Base-by-base conservation (phyloP, 1,140 invertebrate genomes). In the Medauroidea extradentata region DNA sequence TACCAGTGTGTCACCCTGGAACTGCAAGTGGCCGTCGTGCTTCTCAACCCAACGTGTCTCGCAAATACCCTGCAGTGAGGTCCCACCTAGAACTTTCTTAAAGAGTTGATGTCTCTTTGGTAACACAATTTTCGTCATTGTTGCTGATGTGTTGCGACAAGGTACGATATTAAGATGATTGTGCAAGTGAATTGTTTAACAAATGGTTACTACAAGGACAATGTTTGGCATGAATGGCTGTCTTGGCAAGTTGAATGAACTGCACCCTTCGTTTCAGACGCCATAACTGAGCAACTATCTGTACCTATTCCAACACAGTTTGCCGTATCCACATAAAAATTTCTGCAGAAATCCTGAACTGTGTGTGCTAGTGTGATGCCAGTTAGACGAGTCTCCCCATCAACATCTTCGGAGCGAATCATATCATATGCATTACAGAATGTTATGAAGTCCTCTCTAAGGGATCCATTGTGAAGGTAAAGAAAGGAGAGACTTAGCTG, bases 391-490 rank as follows among this genome's bases (percentile, higher is more conserved):
- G 14, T 41, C 24, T 68, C 65, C 42, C 54, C 23, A 13, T 18
- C 1, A 46, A 53, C 25, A 57, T 62, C 57, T 42, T 18, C 7
- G 18, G 38, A 3, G 19, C 53, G 41, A 42, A 67, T 60, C 11
- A 29, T 43, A 38, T 62, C 49, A 42, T 66, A 64, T 9, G 61
- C 61, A 63, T 66, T 50, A 53, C 62, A 63, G 52, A 69, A 69
- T 46, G 49, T 53, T 5, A 69, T 23, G 53, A 71, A 70, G 29
- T 71, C 61, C 57, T 71, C 63, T 58, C 60, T 57, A n/a, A 68
- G 11, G 39, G 46, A 16, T 11, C 55, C 52, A 2, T 57, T 50
- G 39, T 59, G 52, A 9, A 63, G 18, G 63, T n/a, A 70, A 3
- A 67, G 42, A 14, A 69, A 29, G 19, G 58, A 55, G 9, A 70